Conservation (phyloP, 2,797 vertebrate genomes). For the Helarctos malayanus region DNA sequence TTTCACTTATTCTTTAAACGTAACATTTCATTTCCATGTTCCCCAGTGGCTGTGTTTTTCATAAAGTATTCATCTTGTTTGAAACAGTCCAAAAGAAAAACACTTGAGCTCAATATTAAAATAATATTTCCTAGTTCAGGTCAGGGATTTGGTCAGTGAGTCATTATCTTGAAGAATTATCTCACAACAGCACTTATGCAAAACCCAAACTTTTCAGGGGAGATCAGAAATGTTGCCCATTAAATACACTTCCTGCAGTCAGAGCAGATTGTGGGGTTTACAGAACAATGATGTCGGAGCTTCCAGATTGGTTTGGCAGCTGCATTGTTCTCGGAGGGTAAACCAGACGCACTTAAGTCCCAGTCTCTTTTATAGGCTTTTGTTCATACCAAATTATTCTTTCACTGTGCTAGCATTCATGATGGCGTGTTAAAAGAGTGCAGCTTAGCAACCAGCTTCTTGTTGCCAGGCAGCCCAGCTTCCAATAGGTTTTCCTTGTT, state of each 20-base stretch:
- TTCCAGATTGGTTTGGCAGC: conserved; percentile 98
- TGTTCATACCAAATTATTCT: conserved; percentile 96
- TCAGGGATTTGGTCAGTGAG: conserved; percentile 86
- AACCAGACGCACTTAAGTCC: conserved; percentile 97
- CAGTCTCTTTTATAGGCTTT: conserved; percentile 93
- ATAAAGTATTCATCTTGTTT: conserved; percentile 7
- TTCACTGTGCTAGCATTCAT: conserved; percentile 95
- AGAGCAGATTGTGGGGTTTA: conserved; percentile 91
- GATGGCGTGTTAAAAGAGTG: conserved; percentile 92
- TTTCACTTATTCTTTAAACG: not conserved
- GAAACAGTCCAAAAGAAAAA: conserved; percentile 5
- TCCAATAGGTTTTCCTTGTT: conserved; percentile 90
- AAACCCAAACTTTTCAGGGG: conserved; percentile 89
- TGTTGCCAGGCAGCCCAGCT: conserved; percentile 92
- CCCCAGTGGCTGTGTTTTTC: conserved; percentile 7
- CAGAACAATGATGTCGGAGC: conserved; percentile 95
- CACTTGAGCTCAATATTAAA: conserved; percentile 82
- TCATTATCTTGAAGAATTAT: conserved; percentile 87
- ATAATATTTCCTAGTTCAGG: conserved; percentile 85
- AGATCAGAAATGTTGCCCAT: conserved; percentile 90
- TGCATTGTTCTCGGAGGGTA: conserved; percentile 95
- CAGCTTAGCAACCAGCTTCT: conserved; percentile 93
- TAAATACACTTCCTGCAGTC: conserved; percentile 92
- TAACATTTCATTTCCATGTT: conserved; percentile 53
- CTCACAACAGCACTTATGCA: conserved; percentile 85